Evolutionary conservation across 2,797 vertebrate genomes (phyloP).

Genomic region (Melanotaenia nigrans): DNA sequence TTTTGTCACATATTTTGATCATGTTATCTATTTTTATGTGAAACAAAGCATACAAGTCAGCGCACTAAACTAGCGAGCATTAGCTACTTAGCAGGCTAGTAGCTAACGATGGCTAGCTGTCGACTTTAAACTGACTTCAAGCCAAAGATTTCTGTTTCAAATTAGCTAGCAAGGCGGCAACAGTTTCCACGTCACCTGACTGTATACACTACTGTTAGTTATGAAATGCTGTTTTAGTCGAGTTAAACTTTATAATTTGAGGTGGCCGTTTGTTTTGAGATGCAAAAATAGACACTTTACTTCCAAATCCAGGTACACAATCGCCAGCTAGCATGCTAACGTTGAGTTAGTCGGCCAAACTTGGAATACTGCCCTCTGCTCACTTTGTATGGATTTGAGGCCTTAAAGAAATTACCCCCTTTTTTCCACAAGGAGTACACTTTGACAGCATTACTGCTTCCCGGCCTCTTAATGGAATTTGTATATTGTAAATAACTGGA

Average conservation of each 20-base stretch:
- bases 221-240: neutral
- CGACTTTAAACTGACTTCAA: conserved; percentile 62
- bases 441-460: conserved; percentile 53
- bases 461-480: conserved; percentile 39
- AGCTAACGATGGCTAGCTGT: conserved; percentile 61
- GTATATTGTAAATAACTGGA: conserved; percentile 40
- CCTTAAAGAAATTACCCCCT: conserved; percentile 59
- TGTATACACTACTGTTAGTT: conserved; percentile 5
- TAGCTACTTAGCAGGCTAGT: conserved; percentile 74
- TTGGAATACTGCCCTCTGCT: conserved; percentile 64
- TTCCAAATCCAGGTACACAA: conserved; percentile 58
- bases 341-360: conserved; percentile 67
- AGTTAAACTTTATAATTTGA: conserved; percentile 15
- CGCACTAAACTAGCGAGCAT: conserved; percentile 50
- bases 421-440: conserved; percentile 15
- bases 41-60: neutral
- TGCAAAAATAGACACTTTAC: conserved; percentile 48
- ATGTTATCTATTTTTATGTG: conserved; percentile 47
- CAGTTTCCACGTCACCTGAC: conserved; percentile 60
- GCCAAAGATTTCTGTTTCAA: conserved; percentile 68
- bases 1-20: neutral
- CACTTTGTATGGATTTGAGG: conserved; percentile 66
- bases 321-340: conserved; percentile 70
- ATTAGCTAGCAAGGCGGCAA: conserved; percentile 46
- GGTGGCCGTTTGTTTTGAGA: conserved; percentile 13